Percentiles rank a stretch among this genome's conserved stretches.
phyloP scores from a whole-genome alignment of 2,113 vertebrate species.

The Xiphias gladius region DNA sequence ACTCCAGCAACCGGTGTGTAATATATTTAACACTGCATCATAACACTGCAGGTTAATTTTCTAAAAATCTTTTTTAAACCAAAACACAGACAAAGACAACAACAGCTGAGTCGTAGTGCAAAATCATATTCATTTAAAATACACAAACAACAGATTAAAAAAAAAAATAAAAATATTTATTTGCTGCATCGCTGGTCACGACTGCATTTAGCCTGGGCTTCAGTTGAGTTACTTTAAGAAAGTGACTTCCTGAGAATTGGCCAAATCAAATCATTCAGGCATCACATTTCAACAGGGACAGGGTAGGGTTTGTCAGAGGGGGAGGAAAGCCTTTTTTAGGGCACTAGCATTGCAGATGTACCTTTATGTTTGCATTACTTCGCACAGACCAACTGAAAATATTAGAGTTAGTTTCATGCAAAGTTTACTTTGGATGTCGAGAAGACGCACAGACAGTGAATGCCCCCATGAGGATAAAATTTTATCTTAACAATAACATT shows the following conservation, averaged over 20 bases:
- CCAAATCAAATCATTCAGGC: conserved; percentile 72
- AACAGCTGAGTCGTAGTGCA: not conserved
- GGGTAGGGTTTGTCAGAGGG: conserved; percentile 51
- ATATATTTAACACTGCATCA: not conserved
- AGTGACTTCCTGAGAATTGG: conserved; percentile 57
- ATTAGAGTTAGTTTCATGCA: conserved; percentile 2
- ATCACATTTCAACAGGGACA: conserved; percentile 71
- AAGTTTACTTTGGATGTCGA: not conserved
- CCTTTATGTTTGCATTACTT: conserved; percentile 34
- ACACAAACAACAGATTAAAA: not conserved
- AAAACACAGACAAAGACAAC: conserved; percentile 6
- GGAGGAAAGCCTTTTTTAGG: conserved; percentile 37
- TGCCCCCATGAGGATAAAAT: not conserved
- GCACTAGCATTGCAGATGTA: conserved; percentile 48
- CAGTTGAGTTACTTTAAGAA: conserved; percentile 57
- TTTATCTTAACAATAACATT: conserved; percentile 6
- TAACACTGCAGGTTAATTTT: conserved; percentile 11
- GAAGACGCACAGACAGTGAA: not conserved
- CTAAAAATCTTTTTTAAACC: not conserved
- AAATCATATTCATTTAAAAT: conserved; percentile 11
- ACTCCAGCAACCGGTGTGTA: conserved; percentile 14
- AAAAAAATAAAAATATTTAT: conserved; percentile 8
- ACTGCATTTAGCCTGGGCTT: conserved; percentile 38
- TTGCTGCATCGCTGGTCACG: conserved; percentile 29
- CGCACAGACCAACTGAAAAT: conserved; percentile 21